Percentiles rank a stretch among this genome's conserved stretches.
Conservation (phyloP, 2,888 invertebrate species). For the Adelphocoris suturalis region DNA sequence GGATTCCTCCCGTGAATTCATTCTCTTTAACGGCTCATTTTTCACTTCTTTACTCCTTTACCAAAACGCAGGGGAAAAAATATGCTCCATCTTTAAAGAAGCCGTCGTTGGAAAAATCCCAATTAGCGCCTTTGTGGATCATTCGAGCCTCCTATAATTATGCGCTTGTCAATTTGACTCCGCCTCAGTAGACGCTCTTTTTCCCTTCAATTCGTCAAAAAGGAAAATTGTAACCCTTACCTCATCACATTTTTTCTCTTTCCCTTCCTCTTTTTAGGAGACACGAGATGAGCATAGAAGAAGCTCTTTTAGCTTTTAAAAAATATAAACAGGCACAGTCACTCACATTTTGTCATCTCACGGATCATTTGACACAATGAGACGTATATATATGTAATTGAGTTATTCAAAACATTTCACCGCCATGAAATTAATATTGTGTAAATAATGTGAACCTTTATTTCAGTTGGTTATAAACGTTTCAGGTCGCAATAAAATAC, state of each 20-base stretch:
- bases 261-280: neutral
- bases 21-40: conserved; percentile 5
- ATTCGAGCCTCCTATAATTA: conserved; percentile 19
- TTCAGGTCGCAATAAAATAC: too few relatives aligned
- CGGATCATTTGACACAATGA: neutral
- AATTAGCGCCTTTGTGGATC: conserved; percentile 34
- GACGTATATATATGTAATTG: neutral
- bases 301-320: neutral
- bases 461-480: too few relatives aligned
- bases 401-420: too few relatives aligned
- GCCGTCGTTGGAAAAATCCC: conserved; percentile 7
- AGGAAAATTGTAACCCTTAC: neutral
- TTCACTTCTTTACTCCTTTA: conserved; percentile 12
- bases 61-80: neutral
- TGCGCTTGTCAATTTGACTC: conserved; percentile 34
- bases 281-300: neutral
- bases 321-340: neutral
- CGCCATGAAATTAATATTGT: too few relatives aligned
- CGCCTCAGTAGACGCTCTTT: neutral
- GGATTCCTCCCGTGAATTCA: neutral
- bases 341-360: neutral
- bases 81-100: neutral
- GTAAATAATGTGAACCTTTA: too few relatives aligned
- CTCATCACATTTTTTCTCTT: neutral
- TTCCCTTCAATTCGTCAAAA: conserved; percentile 17